Base-by-base conservation (phyloP, 2,797 vertebrate species). In the Monodelphis domestica region DNA sequence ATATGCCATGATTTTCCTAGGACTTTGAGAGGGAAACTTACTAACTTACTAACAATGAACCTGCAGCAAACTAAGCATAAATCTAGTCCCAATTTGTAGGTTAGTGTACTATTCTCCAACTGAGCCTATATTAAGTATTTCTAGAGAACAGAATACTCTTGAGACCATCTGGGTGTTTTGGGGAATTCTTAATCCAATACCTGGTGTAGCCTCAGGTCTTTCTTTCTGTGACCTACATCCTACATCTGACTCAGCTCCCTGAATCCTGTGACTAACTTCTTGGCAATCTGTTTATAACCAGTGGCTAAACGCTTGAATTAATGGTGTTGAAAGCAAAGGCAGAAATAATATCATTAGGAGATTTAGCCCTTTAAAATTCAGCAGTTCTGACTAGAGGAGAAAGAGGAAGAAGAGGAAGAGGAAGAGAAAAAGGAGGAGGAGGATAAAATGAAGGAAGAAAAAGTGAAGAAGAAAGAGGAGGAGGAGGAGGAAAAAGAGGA, bases 361-460 rank as follows among this genome's bases (percentile, higher is more conserved):
- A n/a, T n/a, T n/a, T 2, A 53, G 26, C 87, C 28, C 57, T 95
- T 55, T 30, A 1, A 63, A 57, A 57, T 38, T 52, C 88, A 38
- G 54, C 14, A 1, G 24, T 89, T 56, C 92, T 87, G 30, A 78
- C 54, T 54, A 2, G 30, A 63, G 11, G 6, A 63, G 12, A 33
- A 63, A 0, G 4, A n/a, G 12, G 4, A n/a, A 33, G 59, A n/a
- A 5, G 0, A n/a, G 5, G 1, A n/a, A 1, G 12, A 29, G 33
- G 10, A 63, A 14, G 59, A 63, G 56, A 57, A 29, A 59, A 11
- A 53, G 5, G 11, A 53, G 53, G 11, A 53, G 5, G n/a, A n/a
- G n/a, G n/a, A n/a, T n/a, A 53, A 53, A 11, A 53, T 5, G 11
- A 53, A 53, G 53, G 11, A 53, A 5, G 11, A 53, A 53, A 12